phyloP scores from a whole-genome alignment of 2,797 vertebrate genomes.

The Chloroceryle amazona region DNA sequence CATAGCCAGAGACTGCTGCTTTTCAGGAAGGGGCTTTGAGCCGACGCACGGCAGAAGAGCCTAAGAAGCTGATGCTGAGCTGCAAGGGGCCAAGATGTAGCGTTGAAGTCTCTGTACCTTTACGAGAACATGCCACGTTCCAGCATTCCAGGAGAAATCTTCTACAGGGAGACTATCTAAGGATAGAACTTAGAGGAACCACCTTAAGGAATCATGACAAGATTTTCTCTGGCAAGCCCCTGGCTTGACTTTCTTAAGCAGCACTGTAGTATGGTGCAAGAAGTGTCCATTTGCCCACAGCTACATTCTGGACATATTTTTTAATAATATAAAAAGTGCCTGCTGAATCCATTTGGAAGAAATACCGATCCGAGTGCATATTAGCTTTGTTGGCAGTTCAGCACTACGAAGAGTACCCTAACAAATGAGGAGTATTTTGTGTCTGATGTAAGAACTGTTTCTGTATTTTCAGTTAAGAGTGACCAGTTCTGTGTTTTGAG shows the following conservation, averaged over 20 bases:
- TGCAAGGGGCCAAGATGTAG: neutral
- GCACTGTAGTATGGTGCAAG: neutral
- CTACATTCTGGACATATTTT: neutral
- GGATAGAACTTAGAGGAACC: neutral
- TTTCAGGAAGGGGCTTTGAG: neutral
- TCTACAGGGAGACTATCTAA: neutral
- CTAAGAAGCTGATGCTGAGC: neutral
- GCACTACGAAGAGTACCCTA: neutral
- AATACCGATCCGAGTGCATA: neutral
- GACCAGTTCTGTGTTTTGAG: slow-evolving; percentile 25
- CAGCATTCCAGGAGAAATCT: neutral
- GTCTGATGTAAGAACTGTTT: neutral
- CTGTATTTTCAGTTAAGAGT: slow-evolving; percentile 2
- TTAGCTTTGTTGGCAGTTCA: neutral
- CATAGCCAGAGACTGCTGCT: neutral
- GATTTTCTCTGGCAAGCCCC: neutral
- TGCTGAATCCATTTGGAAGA: neutral
- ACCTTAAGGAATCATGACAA: neutral
- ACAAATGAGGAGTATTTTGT: slow-evolving; percentile 4
- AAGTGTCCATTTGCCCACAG: neutral
- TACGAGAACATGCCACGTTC: neutral
- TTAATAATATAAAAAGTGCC: neutral
- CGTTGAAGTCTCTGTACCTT: neutral
- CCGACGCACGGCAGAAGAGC: neutral
- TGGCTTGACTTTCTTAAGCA: neutral